Conservation (phyloP, 2,888 invertebrate genomes). For the Helleia helle region DNA sequence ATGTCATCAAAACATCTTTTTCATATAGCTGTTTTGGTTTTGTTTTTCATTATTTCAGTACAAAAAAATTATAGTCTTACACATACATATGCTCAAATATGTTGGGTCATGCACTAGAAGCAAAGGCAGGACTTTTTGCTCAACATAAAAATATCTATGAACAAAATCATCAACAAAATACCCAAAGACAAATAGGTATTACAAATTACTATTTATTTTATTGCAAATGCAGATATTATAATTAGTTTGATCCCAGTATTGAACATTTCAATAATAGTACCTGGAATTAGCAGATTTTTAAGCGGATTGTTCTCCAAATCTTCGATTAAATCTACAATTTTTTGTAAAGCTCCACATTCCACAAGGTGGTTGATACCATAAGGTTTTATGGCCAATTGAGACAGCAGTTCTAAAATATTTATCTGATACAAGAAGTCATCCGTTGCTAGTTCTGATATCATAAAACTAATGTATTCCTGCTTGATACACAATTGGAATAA, state of each 20-base stretch:
- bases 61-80: too few species aligned
- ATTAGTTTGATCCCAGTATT: too few species aligned
- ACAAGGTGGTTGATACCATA: conserved; percentile 85
- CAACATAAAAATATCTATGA: too few species aligned
- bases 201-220: too few species aligned
- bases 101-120: too few species aligned
- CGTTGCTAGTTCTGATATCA: conserved; percentile 78
- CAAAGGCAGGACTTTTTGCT: too few species aligned
- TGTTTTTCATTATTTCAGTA: too few species aligned
- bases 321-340: conserved; percentile 76
- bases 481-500: conserved; percentile 74
- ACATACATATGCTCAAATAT: too few species aligned
- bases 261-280: too few species aligned
- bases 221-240: too few species aligned
- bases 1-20: too few species aligned
- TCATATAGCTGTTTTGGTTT: too few species aligned
- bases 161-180: not conserved
- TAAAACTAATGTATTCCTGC: conserved; percentile 77
- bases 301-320: conserved; percentile 76
- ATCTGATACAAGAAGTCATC: conserved; percentile 85
- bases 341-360: conserved; percentile 76
- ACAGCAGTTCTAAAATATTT: conserved; percentile 85
- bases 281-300: conserved; percentile 79
- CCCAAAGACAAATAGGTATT: not conserved
- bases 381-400: conserved; percentile 78